Evolutionary conservation across 2,797 vertebrate species (phyloP).

Genomic region (Anisognathus igniventris): DNA sequence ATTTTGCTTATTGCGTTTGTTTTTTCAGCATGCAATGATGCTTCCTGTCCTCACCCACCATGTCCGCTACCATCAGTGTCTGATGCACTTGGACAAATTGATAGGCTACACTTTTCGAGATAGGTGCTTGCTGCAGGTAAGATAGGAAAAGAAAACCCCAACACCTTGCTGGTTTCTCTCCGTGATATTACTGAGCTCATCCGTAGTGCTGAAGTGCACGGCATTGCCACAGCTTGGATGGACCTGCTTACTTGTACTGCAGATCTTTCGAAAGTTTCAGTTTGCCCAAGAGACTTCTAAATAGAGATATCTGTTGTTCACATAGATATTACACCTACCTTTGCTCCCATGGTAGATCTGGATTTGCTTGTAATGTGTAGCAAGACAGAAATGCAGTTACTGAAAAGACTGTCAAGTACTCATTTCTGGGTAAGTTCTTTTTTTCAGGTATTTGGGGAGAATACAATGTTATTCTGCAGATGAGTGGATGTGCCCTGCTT

Average conservation of each 20-base stretch:
- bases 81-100: slow-evolving; percentile 95
- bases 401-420: background rate
- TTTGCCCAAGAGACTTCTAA: background rate
- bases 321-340: background rate
- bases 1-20: background rate
- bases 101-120: slow-evolving; percentile 95
- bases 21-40: slow-evolving; percentile 95
- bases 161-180: background rate
- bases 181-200: background rate
- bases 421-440: background rate
- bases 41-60: slow-evolving; percentile 96
- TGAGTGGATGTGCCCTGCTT: background rate
- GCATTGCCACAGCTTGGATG: background rate
- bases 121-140: slow-evolving; percentile 94
- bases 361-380: background rate
- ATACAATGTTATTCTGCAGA: background rate
- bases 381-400: background rate
- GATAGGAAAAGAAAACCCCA: background rate
- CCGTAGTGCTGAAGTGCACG: background rate
- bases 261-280: background rate
- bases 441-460: background rate
- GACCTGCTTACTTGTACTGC: background rate
- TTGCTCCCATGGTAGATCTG: background rate
- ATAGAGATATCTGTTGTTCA: background rate
- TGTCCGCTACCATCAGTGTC: slow-evolving; percentile 96